A percentile compares a stretch with the other conserved stretches of the same genome.
Conservation (phyloP, 2,797 vertebrate species). For the Sarcophilus harrisii region DNA sequence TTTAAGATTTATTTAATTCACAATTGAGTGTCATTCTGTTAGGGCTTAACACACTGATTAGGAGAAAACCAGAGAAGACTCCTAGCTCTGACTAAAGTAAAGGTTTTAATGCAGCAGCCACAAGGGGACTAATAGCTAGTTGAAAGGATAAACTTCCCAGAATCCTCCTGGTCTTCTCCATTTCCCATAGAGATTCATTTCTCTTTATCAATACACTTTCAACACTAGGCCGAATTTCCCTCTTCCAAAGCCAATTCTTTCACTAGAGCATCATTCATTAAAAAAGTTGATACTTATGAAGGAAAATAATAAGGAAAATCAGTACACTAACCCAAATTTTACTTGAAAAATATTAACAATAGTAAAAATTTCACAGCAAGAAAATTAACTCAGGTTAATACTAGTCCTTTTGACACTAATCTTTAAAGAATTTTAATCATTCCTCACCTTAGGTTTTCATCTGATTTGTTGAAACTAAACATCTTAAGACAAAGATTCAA, state of each 20-base stretch:
- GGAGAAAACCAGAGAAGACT: neutral
- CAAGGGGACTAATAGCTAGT: neutral
- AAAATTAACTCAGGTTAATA: neutral
- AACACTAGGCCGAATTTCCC: neutral
- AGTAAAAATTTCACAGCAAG: neutral
- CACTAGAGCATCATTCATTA: neutral
- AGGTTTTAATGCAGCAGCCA: neutral
- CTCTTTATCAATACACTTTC: neutral
- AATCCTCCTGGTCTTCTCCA: neutral
- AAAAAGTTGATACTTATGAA: neutral
- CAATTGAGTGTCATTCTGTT: neutral
- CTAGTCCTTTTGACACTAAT: neutral
- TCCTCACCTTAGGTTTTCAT: neutral
- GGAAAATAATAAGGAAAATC: neutral
- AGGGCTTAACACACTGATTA: neutral
- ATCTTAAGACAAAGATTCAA: neutral
- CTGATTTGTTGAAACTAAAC: neutral
- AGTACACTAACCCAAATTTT: neutral
- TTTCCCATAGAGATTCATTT: neutral
- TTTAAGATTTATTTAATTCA: neutral
- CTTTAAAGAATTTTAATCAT: neutral
- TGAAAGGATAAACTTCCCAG: neutral
- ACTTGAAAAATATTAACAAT: neutral
- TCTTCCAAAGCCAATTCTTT: neutral
- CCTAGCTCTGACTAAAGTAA: constrained; percentile 4